Evolutionary conservation across 2,888 invertebrate genomes (phyloP).

Genomic region (Chaitophorus viminalis): DNA sequence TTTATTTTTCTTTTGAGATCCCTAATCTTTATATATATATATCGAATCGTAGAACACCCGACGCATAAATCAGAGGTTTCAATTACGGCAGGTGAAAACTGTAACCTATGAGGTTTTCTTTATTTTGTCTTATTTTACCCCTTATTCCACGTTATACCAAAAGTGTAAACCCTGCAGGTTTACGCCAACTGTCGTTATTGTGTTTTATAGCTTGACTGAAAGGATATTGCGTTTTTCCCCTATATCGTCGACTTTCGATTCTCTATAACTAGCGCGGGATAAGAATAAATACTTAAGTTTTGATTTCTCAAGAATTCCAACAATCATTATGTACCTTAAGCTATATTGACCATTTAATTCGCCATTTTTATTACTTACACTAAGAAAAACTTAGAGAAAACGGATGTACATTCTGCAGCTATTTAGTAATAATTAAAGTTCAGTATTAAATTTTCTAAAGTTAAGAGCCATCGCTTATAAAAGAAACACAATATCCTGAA

Average conservation of each 20-base stretch:
- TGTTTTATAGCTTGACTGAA: slow-evolving; percentile 31
- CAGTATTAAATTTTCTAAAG: no score
- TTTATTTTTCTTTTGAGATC: neutral
- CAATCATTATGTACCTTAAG: neutral
- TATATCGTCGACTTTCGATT: neutral
- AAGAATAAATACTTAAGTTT: slow-evolving; percentile 8
- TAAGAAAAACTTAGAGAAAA: no score
- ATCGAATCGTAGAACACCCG: neutral
- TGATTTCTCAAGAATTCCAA: neutral
- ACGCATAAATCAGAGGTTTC: slow-evolving; percentile 46
- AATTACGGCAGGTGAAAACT: slow-evolving; percentile 43
- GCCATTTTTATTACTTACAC: neutral
- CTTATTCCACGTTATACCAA: neutral
- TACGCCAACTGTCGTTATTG: slow-evolving; percentile 34
- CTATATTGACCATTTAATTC: neutral
- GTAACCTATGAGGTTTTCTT: slow-evolving; percentile 25
- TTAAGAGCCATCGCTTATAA: no score
- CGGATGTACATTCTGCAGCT: no score
- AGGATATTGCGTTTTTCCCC: slow-evolving; percentile 6
- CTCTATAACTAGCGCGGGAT: neutral
- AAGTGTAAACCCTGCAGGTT: slow-evolving; percentile 12
- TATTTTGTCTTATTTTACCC: neutral
- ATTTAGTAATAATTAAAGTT: no score
- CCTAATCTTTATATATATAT: neutral
- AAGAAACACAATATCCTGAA: no score